Evolutionary conservation across 2,888 invertebrate genomes (phyloP), one percentile per base, ranked within the genome.

Genomic region (Cephus nigrinus): DNA sequence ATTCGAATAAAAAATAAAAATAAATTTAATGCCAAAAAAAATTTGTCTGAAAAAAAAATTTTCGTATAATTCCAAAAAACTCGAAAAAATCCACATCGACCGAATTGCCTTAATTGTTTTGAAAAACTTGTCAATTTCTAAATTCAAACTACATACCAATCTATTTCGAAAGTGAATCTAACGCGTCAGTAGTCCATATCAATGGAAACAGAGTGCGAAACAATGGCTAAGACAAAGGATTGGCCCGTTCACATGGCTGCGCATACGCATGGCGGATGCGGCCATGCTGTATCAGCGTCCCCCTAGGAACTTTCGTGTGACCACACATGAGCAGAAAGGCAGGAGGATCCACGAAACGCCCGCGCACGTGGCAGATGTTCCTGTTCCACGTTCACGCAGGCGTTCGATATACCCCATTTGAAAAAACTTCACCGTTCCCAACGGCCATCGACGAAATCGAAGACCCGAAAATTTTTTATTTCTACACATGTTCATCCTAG

Each of bases 351-450:
- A 75, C 79, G 86, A 83, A 78, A 84, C 87, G 84, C 87, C 86
- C 86, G 86, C 87, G 87, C 88, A 88, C 87, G 85, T 85, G 86
- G 84, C 88, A 88, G 86, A 89, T 89, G 88, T 86, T 87, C 82
- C 79, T 76, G 83, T 84, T 85, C 84, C 78, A 78, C 77, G 72
- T 75, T 81, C 81, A 87, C 87, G 88, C 88, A 86, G 86, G 85
- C 86, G 85, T 85, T 73, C 55, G 9, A 5, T 23, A 55, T 55
- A 55, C 5, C 9, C 23, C 55, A 23, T 55, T 55, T 23, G 55
- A 23, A 55, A 55, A 40, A 55, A 9, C 23, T 55, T 55, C 55
- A 55, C 55, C 23, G 23, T 55, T 15, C 55, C 55, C 5, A 9
- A 23, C 23, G 55, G 23, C 23, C 55, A 23, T 23, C 23, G 9